Base-by-base conservation (phyloP, 2,888 invertebrate genomes). In the Melieria picta region DNA sequence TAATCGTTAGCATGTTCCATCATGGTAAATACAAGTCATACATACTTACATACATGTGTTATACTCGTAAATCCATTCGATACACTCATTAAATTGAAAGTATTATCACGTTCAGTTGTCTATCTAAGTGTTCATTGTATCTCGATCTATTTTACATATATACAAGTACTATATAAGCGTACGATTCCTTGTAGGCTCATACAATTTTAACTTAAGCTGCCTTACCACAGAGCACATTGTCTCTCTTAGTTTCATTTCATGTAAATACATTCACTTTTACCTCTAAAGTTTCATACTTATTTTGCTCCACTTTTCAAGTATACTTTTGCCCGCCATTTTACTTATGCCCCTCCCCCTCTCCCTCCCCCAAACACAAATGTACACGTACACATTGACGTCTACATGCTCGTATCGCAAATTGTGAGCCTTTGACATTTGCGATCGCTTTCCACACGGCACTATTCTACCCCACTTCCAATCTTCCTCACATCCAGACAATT, bases 401-500 rank as follows among this genome's bases (percentile, higher is more conserved):
- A 30, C 30, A 30, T 30, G 30, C 3, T 30, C 30, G 30, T 30
- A 30, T 30, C 30, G 30, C 30, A 30, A 30, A 30, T 30, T 30
- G 30, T 30, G 30, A 30, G 30, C 30, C 30, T 30, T 30, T 30
- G 1, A 30, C 30, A 30, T 30, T 30, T 30, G 30, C 30, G 30
- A 30, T 30, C 30, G 3, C 46, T 66, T 45, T 16, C 47, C 55
- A 45, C 61, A 46, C 46, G 42, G 43, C 9, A 62, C 43, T 48
- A 56, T 43, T 11, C 48, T 66, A 65, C 58, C 42, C 60, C 52
- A 58, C 56, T 45, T n/a, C 65, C n/a, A 60, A 69, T 65, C 48
- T 46, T 42, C 47, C 13, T 47, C 11, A 58, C 42, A 89, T 71
- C 30, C 75, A 95, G 95, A 94, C 94, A 81, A 94, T 94, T 92